phyloP scores from a whole-genome alignment of 2,888 invertebrate species.

The Ennomos erosarius region DNA sequence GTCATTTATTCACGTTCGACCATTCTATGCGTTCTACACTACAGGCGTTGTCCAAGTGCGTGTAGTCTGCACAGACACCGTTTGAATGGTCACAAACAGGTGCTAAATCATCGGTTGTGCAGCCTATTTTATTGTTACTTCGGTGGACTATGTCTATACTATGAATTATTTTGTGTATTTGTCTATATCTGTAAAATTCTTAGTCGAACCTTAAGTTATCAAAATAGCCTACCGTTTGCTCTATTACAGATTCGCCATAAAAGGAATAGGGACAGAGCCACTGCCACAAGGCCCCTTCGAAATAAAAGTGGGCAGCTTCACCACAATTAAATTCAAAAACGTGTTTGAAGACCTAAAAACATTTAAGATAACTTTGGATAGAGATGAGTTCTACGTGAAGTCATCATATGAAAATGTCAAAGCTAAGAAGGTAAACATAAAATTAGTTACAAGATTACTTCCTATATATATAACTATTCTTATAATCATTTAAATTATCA shows the following conservation, averaged over 20 bases:
- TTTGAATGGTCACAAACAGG: too few species aligned
- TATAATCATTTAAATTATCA: neutral
- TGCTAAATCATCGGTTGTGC: too few species aligned
- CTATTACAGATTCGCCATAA: constrained; percentile 66
- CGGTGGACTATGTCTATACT: too few species aligned
- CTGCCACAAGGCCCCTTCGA: constrained; percentile 74
- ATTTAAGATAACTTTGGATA: constrained; percentile 67
- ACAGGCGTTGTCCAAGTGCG: too few species aligned
- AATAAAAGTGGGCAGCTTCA: constrained; percentile 62
- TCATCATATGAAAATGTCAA: constrained; percentile 48
- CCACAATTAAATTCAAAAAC: constrained; percentile 69
- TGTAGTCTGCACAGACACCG: too few species aligned
- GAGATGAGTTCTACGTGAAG: constrained; percentile 69
- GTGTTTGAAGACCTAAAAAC: constrained; percentile 63
- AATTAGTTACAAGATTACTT: neutral
- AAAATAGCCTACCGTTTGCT: neutral
- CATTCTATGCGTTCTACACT: too few species aligned
- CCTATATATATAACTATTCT: neutral
- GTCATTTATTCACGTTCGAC: too few species aligned
- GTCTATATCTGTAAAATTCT: too few species aligned
- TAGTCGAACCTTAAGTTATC: too few species aligned
- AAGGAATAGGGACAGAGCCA: constrained; percentile 64
- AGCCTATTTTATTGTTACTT: too few species aligned
- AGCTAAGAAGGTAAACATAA: constrained; percentile 54
- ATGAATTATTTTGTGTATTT: too few species aligned